These are phyloP conservation scores for Sarcophaga peregrina DNA, from an alignment of 1,140 invertebrate genomes.

Conservation along the genomic window DNA sequence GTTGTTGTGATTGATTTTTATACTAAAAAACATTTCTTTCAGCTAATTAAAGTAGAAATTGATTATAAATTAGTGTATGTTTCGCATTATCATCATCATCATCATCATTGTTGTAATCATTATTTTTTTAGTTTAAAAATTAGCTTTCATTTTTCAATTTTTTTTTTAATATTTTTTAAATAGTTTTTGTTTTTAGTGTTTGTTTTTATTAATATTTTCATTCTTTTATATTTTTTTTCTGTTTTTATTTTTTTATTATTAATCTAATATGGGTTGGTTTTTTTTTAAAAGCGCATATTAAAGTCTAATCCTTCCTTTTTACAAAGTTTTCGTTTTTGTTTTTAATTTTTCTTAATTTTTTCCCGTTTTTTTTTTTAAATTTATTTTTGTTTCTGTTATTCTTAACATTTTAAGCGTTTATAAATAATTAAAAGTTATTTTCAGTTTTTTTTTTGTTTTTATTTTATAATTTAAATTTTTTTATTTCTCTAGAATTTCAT, in stretches of 20 bases:
- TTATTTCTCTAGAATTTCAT: background rate
- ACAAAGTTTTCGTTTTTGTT: background rate
- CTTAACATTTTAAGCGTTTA: constrained; percentile 27
- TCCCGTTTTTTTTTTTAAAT: too few relatives aligned
- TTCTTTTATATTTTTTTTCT: background rate
- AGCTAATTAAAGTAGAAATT: constrained; percentile 39
- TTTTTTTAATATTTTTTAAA: background rate
- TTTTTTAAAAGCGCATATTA: constrained; percentile 37
- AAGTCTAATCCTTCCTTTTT: constrained; percentile 38
- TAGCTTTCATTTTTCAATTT: background rate
- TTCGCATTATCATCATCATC: background rate
- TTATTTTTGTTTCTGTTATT: too few relatives aligned
- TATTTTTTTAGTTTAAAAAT: background rate
- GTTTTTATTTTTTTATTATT: constrained; percentile 18
- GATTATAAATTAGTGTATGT: constrained; percentile 31
- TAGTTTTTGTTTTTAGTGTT: constrained; percentile 27
- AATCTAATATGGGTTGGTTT: constrained; percentile 14
- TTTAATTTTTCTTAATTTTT: too few relatives aligned
- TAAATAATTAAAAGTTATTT: constrained; percentile 39
- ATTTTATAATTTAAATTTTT: constrained; percentile 28
- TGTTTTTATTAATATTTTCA: background rate
- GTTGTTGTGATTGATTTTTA: background rate
- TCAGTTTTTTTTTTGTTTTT: constrained; percentile 15
- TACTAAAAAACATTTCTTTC: constrained; percentile 22
- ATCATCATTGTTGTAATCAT: background rate